These are phyloP conservation scores for Mormyrus hasselquistii DNA, from an alignment of 2,797 vertebrate species.

Conservation along the genomic window DNA sequence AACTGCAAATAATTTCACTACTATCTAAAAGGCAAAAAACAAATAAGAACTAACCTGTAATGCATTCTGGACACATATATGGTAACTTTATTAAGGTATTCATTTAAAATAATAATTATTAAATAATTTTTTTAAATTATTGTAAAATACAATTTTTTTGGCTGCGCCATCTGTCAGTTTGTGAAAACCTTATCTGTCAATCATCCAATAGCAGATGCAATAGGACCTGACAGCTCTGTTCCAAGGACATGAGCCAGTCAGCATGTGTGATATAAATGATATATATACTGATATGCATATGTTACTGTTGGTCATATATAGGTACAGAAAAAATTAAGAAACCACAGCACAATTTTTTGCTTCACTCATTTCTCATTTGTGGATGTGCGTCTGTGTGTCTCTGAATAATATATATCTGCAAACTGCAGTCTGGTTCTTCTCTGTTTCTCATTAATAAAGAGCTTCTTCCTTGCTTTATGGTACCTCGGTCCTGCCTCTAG, in stretches of 20 bases:
- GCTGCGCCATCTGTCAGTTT: neutral
- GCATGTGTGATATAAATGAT: conserved; percentile 29
- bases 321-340: neutral
- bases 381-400: neutral
- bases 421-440: neutral
- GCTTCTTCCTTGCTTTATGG: neutral
- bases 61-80: neutral
- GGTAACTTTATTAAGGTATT: neutral
- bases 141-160: neutral
- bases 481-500: neutral
- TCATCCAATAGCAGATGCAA: conserved; percentile 42
- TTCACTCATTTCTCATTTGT: neutral
- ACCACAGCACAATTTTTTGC: neutral
- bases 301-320: neutral
- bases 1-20: neutral
- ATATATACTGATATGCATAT: neutral
- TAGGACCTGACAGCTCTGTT: conserved; percentile 48
- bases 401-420: neutral
- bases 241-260: conserved; percentile 40
- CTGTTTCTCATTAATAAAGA: neutral
- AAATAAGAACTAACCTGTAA: neutral
- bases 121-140: neutral
- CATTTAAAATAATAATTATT: neutral
- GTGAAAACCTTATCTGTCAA: neutral
- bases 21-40: neutral